A percentile compares a stretch with the other conserved stretches of the same genome.
Evolutionary conservation across 2,113 vertebrate species (phyloP).

Genomic region (Melospiza melodia): DNA sequence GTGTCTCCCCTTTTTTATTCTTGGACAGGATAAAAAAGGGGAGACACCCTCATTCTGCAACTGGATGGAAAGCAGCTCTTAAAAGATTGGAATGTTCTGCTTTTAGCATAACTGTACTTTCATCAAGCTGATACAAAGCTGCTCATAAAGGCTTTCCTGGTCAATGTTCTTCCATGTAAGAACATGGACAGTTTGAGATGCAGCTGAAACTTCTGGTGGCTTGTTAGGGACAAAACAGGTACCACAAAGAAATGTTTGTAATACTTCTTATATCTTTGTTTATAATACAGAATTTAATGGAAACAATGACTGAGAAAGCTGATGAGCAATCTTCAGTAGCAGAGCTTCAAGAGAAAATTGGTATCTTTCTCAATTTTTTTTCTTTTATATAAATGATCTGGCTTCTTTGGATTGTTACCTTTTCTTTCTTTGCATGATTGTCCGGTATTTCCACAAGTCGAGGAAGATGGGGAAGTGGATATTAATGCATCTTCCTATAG

Average conservation of each 20-base stretch:
- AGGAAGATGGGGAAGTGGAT: not conserved
- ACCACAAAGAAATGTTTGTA: not conserved
- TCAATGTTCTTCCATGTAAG: not conserved
- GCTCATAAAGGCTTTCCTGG: not conserved
- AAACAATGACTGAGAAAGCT: conserved; percentile 70
- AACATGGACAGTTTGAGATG: not conserved
- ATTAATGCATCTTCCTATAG: not conserved
- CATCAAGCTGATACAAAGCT: not conserved
- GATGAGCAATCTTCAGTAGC: conserved; percentile 67
- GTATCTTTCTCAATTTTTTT: conserved; percentile 69
- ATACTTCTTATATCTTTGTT: conserved; percentile 35
- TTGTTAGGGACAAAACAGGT: not conserved
- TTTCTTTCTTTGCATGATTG: not conserved
- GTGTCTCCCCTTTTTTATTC: not conserved
- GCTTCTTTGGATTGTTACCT: not conserved
- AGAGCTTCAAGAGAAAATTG: conserved; percentile 84
- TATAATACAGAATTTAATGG: conserved; percentile 74
- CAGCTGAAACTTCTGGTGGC: not conserved
- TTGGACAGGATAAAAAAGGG: not conserved
- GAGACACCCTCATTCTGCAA: too few relatives aligned
- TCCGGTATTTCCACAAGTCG: not conserved
- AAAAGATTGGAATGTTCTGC: not conserved
- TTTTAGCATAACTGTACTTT: not conserved
- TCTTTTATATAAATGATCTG: not conserved
- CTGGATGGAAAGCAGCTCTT: not conserved